Evolutionary conservation across 2,113 vertebrate genomes (phyloP), one percentile per base, ranked within the genome.

Genomic region (Dascyllus trimaculatus): DNA sequence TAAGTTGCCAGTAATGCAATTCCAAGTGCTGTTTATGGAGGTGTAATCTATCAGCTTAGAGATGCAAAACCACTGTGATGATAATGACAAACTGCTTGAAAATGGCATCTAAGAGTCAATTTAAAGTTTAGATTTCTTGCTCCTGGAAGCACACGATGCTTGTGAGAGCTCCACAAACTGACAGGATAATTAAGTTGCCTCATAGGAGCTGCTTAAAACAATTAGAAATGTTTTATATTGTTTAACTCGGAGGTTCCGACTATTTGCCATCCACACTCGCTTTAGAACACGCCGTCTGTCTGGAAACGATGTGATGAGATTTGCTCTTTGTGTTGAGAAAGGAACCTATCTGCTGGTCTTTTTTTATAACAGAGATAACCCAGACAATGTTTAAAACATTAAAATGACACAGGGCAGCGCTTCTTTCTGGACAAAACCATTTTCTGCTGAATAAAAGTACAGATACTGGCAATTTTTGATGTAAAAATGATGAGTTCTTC

Each of bases 171-270:
- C n/a, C 21, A 11, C 29, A 38, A n/a, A 18, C 43, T 63, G 38
- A 56, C 46, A 58, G 48, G 45, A 40, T 3, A 58, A 51, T 45
- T 43, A 54, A 73, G 56, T 11, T 21, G 51, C 52, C 32, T 71
- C 29, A 0, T 11, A 22, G 11, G 19, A 11, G 10, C 51, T 10
- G 32, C 14, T 54, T 29, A 10, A 76, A 15, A 82, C 8, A 56
- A 58, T 26, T 13, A 45, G 15, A 59, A 8, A 21, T 22, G 25
- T 51, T 35, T 65, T 13, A 51, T 29, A 35, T 43, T 59, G 48
- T 26, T n/a, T 11, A 58, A 58, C 11, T 26, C 10, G 11, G 58
- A 40, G 9, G 24, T 52, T 22, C 51, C 32, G 26, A 46, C 32
- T 2, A 65, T 40, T n/a, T 25, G 45, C 64, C 61, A 40, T 38